Conservation (phyloP, 1,140 invertebrate species). For the Leptinotarsa defecta region DNA sequence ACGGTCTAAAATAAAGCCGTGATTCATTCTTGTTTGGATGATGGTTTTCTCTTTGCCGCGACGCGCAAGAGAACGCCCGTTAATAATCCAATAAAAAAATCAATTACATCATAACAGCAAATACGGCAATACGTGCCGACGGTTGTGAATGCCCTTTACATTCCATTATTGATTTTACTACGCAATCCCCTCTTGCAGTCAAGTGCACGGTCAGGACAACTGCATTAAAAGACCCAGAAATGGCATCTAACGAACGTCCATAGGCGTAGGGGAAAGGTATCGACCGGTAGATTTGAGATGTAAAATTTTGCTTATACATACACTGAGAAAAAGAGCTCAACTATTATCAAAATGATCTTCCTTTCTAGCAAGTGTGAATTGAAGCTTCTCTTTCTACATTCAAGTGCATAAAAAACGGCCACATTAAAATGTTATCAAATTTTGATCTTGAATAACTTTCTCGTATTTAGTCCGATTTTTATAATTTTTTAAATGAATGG, state of each 20-base stretch:
- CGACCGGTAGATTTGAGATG: background rate
- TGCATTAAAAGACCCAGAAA: background rate
- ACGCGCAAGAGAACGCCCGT: background rate
- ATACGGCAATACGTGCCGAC: slow-evolving; percentile 4
- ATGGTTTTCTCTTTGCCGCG: background rate
- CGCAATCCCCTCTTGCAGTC: background rate
- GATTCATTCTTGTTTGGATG: background rate
- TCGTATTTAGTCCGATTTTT: too few species aligned
- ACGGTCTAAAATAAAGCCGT: background rate
- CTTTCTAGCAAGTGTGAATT: too few species aligned
- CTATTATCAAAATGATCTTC: too few species aligned
- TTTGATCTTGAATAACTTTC: too few species aligned
- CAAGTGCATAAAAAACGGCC: too few species aligned
- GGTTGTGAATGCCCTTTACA: slow-evolving; percentile 2
- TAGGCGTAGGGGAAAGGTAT: background rate
- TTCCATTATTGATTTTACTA: slow-evolving; percentile 23
- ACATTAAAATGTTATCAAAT: too few species aligned
- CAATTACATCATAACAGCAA: slow-evolving; percentile 12
- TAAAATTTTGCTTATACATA: too few species aligned
- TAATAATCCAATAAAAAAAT: slow-evolving; percentile 4
- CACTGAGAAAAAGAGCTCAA: too few species aligned
- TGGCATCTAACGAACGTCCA: background rate
- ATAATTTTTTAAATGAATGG: too few species aligned
- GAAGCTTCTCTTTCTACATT: too few species aligned
- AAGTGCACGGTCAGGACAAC: slow-evolving; percentile 7